Percentiles rank a stretch among this genome's conserved stretches.
Evolutionary conservation across 1,140 invertebrate species (phyloP).

Genomic region (Calosoma granatense): DNA sequence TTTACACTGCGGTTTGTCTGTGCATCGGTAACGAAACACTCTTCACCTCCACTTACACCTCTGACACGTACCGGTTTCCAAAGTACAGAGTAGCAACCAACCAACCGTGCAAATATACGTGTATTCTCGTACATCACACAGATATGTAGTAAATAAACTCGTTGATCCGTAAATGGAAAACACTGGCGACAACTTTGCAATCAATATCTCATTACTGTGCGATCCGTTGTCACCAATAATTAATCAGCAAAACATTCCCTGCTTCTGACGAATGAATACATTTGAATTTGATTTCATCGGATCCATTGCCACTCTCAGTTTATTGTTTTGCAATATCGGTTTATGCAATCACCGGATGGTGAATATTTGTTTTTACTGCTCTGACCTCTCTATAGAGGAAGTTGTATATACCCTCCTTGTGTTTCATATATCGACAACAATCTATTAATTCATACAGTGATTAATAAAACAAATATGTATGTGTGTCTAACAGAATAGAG

Average conservation of each 20-base stretch:
- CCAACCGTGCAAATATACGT: too few species aligned
- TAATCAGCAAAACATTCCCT: neutral
- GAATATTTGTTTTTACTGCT: neutral
- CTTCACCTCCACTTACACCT: too few species aligned
- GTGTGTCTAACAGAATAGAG: too few species aligned
- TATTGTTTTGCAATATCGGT: neutral
- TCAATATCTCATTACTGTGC: conserved; percentile 1
- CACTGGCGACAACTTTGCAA: neutral
- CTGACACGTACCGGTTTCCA: too few species aligned
- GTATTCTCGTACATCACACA: neutral
- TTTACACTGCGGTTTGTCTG: too few species aligned
- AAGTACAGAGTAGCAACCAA: too few species aligned
- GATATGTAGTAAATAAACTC: neutral
- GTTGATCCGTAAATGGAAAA: conserved; percentile 1
- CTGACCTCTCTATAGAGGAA: neutral
- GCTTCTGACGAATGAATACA: neutral
- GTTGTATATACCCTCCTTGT: neutral
- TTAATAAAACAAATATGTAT: too few species aligned
- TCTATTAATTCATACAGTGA: too few species aligned
- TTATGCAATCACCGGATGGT: too few species aligned
- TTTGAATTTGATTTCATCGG: neutral
- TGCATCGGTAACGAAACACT: too few species aligned
- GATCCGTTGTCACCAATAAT: conserved; percentile 2
- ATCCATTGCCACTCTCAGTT: neutral
- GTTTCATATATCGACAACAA: too few species aligned